phyloP scores from a whole-genome alignment of 2,797 vertebrate genomes.

The Buceros bicornis region DNA sequence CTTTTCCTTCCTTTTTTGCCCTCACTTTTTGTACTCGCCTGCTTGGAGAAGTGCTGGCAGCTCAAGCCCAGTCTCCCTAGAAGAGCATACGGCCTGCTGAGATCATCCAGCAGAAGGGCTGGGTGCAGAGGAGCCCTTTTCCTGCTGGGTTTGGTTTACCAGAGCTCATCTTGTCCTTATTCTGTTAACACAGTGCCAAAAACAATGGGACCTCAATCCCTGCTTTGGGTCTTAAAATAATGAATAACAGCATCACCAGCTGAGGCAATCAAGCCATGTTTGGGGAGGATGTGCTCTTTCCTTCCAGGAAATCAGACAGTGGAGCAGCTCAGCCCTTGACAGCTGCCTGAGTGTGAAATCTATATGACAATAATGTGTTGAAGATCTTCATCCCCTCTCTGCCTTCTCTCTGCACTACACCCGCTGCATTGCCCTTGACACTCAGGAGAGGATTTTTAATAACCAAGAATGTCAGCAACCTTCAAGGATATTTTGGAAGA shows the following conservation, averaged over 20 bases:
- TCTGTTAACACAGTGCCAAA: not conserved
- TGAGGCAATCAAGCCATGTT: constrained; percentile 18
- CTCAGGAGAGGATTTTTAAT: not conserved
- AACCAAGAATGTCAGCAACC: not conserved
- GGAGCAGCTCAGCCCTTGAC: not conserved
- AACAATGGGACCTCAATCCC: constrained; percentile 31
- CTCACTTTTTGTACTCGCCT: not conserved
- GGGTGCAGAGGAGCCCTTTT: not conserved
- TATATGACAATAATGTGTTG: not conserved
- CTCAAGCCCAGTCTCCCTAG: not conserved
- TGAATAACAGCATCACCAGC: constrained; percentile 47
- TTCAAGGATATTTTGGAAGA: not conserved
- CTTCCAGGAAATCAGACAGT: not conserved
- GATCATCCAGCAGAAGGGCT: not conserved
- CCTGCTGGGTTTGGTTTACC: constrained; percentile 44
- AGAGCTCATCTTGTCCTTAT: not conserved
- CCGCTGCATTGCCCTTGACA: not conserved
- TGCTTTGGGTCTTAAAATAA: constrained; percentile 32
- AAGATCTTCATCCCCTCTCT: not conserved
- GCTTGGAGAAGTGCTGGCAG: not conserved
- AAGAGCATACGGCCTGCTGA: not conserved
- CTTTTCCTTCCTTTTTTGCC: not conserved
- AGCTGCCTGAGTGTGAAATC: not conserved
- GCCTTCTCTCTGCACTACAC: not conserved
- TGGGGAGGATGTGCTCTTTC: not conserved